Evolutionary conservation across 2,113 vertebrate species (phyloP), one percentile per base, ranked within the genome.

Genomic region (Calonectris borealis): DNA sequence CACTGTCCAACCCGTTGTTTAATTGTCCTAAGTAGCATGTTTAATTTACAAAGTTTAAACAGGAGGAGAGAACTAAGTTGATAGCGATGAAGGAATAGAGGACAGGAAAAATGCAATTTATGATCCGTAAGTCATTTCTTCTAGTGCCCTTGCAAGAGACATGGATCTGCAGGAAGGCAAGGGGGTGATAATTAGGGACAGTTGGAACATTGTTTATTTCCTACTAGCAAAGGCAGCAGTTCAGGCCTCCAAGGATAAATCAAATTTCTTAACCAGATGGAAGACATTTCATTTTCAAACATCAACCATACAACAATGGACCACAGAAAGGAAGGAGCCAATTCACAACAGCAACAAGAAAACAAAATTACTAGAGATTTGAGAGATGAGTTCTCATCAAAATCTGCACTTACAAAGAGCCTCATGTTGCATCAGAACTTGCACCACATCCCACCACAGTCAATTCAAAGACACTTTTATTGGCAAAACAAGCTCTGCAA

Each of bases 401-500:
- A 96, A 93, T 88, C 51, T 66, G 36, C 66, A 49, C 84, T 94
- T 87, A 83, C 62, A 70, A 90, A 91, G 81, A 93, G 32, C 78
- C 54, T 85, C 36, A n/a, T n/a, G 36, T 82, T 85, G 86, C 78
- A 94, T 91, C 66, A 94, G 73, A 96, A 93, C 64, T 88, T 8
- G 1, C 42, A 91, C 71, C n/a, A 76, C 86, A 94, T 95, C 84
- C 87, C 95, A 96, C 58, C 62, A 91, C 91, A 94, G 49, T 54
- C 62, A 94, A 96, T 88, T 95, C 89, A 93, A 91, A 95, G 89
- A 85, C 48, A 88, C 70, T 95, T 82, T 78, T 89, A 83, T 93
- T 96, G 96, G 93, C 91, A 97, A 85, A 93, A 95, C 84, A 91
- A 97, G 71, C 54, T 96, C 89, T 77, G 68, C 93, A 93, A 95